Base-by-base conservation (phyloP, 2,113 vertebrate genomes). In the Forbesichthys agassizii region DNA sequence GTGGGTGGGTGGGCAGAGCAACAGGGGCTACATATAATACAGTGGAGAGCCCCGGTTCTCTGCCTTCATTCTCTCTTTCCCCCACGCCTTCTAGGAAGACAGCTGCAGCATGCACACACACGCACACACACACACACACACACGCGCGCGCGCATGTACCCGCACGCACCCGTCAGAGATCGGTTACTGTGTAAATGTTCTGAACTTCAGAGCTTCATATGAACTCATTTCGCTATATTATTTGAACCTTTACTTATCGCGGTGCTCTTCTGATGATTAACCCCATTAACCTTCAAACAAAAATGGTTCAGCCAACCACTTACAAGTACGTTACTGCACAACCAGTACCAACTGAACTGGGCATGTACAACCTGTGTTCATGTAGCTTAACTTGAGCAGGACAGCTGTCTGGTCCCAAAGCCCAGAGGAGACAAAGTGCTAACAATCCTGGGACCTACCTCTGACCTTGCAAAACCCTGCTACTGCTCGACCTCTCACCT, bases 401-500 rank as follows among this genome's bases (percentile, higher is more conserved):
- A 75, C 88, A 91, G 88, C 87, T 90, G 88, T 84, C 68, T 33
- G 13, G 58, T 64, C 66, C 77, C 74, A 76, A 74, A 76, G 20
- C 88, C 84, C 83, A 81, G 58, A 86, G 61, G 88, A 80, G 86
- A 88, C 57, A 10, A n/a, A 46, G 49, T 36, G 69, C 72, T 81
- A 77, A 85, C 75, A 79, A 87, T 67, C 80, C 78, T 78, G 59
- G 71, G 81, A 72, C 73, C 66, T 33, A 65, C 85, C 68, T 69
- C 71, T 84, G 88, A 88, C 87, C 80, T 14, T 0, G 0, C 77
- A 80, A 88, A 83, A 36, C 56, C 64, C 56, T 52, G 75, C 82
- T 88, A 79, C 84, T 77, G 81, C 58, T 76, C 84, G 82, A 89
- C 84, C 87, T 76, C 69, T 48, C 16, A 83, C 82, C 77, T 73